phyloP scores from a whole-genome alignment of 2,888 invertebrate species.

The Agrotis segetum region DNA sequence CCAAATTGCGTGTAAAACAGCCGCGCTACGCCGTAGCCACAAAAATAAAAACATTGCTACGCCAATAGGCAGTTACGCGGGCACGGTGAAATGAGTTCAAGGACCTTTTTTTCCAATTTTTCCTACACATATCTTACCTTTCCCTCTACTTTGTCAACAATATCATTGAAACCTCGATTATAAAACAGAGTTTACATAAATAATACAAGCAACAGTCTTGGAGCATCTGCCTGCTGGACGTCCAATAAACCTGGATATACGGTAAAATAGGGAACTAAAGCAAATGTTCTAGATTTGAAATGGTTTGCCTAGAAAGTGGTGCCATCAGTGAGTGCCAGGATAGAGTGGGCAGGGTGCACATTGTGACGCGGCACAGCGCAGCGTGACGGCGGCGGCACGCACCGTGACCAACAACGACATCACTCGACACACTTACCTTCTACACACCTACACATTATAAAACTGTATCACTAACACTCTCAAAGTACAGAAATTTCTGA shows the following conservation, averaged over 20 bases:
- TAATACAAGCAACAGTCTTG: conserved; percentile 14
- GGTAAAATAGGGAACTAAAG: neutral
- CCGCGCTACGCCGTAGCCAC: conserved; percentile 15
- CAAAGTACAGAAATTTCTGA: conserved; percentile 11
- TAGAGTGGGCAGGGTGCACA: conserved; percentile 33
- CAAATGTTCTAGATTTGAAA: conserved; percentile 3
- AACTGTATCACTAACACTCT: conserved; percentile 13
- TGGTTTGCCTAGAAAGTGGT: neutral
- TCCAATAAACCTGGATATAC: conserved; percentile 3
- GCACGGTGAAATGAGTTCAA: neutral
- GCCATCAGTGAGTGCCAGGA: conserved; percentile 23
- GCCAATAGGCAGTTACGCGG: neutral
- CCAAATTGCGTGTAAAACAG: neutral
- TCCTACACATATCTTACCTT: neutral
- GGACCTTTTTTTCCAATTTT: neutral
- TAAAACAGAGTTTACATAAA: conserved; percentile 18
- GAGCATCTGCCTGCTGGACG: conserved; percentile 14
- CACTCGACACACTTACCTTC: conserved; percentile 65
- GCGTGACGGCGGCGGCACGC: conserved; percentile 74
- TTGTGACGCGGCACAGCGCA: conserved; percentile 74
- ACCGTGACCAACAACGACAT: conserved; percentile 75
- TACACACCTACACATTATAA: conserved; percentile 19
- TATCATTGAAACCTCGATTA: conserved; percentile 18
- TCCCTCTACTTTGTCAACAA: neutral
- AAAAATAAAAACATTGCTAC: conserved; percentile 17